Conservation (phyloP, 1,140 invertebrate genomes). For the Panulirus ornatus region DNA sequence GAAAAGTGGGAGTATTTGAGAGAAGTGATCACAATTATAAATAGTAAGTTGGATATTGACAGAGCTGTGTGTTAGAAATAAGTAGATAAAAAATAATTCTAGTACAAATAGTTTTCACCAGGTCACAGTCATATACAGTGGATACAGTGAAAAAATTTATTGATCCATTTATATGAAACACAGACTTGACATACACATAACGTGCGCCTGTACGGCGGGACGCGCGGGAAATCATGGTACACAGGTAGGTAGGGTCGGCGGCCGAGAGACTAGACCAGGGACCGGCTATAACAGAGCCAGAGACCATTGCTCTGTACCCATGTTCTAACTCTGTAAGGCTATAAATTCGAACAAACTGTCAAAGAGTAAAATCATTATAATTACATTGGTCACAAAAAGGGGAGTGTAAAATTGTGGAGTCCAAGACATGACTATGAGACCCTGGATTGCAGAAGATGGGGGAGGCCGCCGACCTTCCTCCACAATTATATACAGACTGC, state of each 20-base stretch:
- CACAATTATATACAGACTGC: conserved; percentile 45
- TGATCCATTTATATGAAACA: conserved; percentile 76
- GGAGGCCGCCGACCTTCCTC: conserved; percentile 54
- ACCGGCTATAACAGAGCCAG: conserved; percentile 42
- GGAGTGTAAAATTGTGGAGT: conserved; percentile 34
- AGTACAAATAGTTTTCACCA: background rate
- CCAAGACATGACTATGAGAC: conserved; percentile 30
- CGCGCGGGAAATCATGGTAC: conserved; percentile 64
- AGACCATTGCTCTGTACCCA: conserved; percentile 25
- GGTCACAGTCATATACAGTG: conserved; percentile 14
- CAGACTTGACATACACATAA: conserved; percentile 75
- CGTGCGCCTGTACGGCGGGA: conserved; percentile 72
- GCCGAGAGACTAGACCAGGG: conserved; percentile 64
- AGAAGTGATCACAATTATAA: too few relatives aligned
- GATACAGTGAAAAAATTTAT: conserved; percentile 75
- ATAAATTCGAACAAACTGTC: conserved; percentile 21
- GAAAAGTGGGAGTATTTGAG: too few relatives aligned
- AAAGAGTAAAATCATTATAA: conserved; percentile 13
- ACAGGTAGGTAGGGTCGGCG: conserved; percentile 56
- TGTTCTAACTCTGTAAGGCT: conserved; percentile 15
- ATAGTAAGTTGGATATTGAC: too few relatives aligned
- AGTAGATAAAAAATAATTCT: too few relatives aligned
- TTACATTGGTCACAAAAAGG: conserved; percentile 13
- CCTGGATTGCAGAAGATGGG: conserved; percentile 56
- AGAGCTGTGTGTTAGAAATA: too few relatives aligned